Evolutionary conservation across 1,140 invertebrate genomes (phyloP).

Genomic region (Matsumurasca onukii): DNA sequence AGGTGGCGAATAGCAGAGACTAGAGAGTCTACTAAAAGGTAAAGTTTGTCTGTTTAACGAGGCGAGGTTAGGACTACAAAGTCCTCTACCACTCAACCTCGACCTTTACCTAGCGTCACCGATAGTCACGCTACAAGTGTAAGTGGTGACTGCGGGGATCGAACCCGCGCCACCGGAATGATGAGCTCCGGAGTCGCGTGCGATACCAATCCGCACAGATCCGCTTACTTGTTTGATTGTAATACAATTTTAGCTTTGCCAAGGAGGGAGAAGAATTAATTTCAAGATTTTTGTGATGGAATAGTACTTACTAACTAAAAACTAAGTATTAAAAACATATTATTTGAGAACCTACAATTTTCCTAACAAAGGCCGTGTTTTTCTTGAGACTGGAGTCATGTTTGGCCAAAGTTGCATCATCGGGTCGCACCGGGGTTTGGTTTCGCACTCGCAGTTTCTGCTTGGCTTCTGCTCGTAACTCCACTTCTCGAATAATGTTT

Average conservation of each 20-base stretch:
- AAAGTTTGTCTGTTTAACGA: too few species aligned
- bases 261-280: too few species aligned
- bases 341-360: conserved; percentile 59
- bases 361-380: conserved; percentile 97
- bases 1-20: too few species aligned
- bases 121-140: too few species aligned
- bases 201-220: background rate
- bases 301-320: conserved; percentile 1
- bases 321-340: background rate
- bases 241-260: background rate
- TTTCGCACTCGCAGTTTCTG: background rate
- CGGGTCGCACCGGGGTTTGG: conserved; percentile 39
- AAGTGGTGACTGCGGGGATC: too few species aligned
- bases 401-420: conserved; percentile 78
- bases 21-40: too few species aligned
- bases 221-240: background rate
- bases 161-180: too few species aligned
- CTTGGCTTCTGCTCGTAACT: background rate
- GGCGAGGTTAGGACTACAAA: too few species aligned
- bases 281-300: background rate
- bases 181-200: background rate
- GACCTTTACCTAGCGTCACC: too few species aligned
- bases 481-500: conserved; percentile 5
- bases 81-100: too few species aligned
- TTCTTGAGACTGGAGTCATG: conserved; percentile 96